Evolutionary conservation across 2,888 invertebrate genomes (phyloP).

Genomic region (Erebia palarica): DNA sequence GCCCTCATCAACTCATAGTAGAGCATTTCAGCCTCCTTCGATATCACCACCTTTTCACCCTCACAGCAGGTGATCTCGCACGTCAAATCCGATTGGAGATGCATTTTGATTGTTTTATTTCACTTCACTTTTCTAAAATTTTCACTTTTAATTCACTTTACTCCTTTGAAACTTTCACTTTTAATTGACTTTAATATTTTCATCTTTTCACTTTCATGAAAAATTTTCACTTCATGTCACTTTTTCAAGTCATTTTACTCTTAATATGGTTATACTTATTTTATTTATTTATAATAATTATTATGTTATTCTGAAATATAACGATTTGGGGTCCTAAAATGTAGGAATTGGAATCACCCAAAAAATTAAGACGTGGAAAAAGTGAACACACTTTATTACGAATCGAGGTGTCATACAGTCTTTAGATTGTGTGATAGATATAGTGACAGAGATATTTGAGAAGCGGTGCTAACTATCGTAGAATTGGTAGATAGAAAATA

Average conservation of each 20-base stretch:
- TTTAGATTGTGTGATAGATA: background rate
- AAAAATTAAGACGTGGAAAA: background rate
- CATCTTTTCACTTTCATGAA: background rate
- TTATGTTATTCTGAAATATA: background rate
- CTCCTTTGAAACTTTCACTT: background rate
- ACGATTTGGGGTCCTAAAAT: background rate
- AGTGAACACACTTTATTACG: background rate
- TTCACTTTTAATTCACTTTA: constrained; percentile 38
- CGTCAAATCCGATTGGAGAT: constrained; percentile 69
- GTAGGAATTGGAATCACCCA: background rate
- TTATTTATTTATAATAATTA: background rate
- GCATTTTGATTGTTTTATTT: constrained; percentile 60
- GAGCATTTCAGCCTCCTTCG: constrained; percentile 78
- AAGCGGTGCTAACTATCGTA: background rate
- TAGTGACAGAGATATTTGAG: background rate
- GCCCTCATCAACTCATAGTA: constrained; percentile 78
- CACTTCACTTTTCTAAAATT: constrained; percentile 42
- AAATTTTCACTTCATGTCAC: background rate
- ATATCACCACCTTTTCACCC: constrained; percentile 70
- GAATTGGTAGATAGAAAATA: background rate
- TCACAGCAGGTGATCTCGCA: constrained; percentile 61
- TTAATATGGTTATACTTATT: background rate
- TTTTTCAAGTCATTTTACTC: background rate
- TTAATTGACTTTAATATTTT: background rate
- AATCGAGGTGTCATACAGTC: background rate